These are phyloP conservation scores for Coecobrya sp. DNA, from an alignment of 2,888 invertebrate genomes.

Conservation along the genomic window DNA sequence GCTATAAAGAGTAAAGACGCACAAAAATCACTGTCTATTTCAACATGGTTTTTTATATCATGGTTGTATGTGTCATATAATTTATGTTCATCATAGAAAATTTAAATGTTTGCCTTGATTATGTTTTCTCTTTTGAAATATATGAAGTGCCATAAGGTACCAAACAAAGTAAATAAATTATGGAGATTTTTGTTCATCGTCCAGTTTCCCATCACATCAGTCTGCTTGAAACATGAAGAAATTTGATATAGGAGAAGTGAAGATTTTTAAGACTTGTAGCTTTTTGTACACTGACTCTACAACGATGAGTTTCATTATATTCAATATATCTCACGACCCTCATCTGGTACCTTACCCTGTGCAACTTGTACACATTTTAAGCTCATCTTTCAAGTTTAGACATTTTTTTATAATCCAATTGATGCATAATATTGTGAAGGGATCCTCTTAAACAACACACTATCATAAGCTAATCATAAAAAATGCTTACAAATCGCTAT, in stretches of 20 bases:
- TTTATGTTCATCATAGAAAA: not conserved
- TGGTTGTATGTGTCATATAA: not conserved
- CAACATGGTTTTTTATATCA: not conserved
- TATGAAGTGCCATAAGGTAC: not conserved
- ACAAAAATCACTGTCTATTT: slow-evolving; percentile 21
- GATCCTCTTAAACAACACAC: not conserved
- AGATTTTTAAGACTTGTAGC: not conserved
- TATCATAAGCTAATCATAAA: not conserved
- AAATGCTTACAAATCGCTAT: not conserved
- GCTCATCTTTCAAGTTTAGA: not conserved
- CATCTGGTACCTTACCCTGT: not conserved
- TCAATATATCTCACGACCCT: not conserved
- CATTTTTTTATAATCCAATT: not conserved
- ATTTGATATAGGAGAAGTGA: no score
- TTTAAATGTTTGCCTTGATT: not conserved
- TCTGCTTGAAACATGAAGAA: not conserved
- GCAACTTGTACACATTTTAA: not conserved
- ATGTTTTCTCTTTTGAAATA: not conserved
- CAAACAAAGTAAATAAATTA: not conserved
- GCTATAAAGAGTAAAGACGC: not conserved
- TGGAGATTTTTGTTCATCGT: not conserved
- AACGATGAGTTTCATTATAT: not conserved
- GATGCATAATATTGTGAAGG: not conserved
- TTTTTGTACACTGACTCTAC: not conserved
- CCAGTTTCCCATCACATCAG: not conserved